Evolutionary conservation across 2,113 vertebrate species (phyloP), one percentile per base, ranked within the genome.

Genomic region (Erpornis zantholeuca): DNA sequence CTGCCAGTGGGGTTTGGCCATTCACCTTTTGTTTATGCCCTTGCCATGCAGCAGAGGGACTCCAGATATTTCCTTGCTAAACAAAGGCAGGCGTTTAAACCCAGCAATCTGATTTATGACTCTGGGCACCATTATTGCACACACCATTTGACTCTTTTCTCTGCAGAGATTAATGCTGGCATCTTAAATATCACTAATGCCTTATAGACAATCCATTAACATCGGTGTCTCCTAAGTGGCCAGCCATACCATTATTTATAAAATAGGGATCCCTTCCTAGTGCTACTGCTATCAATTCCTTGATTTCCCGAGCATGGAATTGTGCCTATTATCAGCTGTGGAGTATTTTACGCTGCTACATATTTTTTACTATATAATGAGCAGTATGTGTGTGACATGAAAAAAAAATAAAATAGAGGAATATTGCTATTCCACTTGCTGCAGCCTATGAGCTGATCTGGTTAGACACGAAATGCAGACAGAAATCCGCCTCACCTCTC

Each of bases 401-500:
- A 56, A 89, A 90, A 72, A 59, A 28, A 35, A 50, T 33, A 73
- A 54, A 63, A 70, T 0, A 86, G 64, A 22, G 0, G 40, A 83
- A 82, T 64, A 49, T 38, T 81, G 61, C 82, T 87, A 6, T 79
- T 72, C 61, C 86, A 44, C 92, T 95, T 88, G 38, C 96, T 93
- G 94, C 93, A 93, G 13, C 38, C 40, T 68, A 49, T 86, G 90
- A 96, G 88, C 94, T 92, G 92, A 75, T 92, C 90, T 94, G 84
- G 80, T 94, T 79, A 91, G 86, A 85, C 91, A 94, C 1, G 3
- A 88, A 91, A 82, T 45, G 82, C 94, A 96, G 96, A 92, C 89
- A 96, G 95, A 97, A 93, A 97, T 88, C 91, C 2, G 60, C 96
- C 96, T 96, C 88, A 93, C 92, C 94, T 96, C 96, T 83, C 92